A percentile compares a stretch with the other conserved stretches of the same genome.
Evolutionary conservation across 1,140 invertebrate species (phyloP).

Genomic region (Macrostomum lignano): DNA sequence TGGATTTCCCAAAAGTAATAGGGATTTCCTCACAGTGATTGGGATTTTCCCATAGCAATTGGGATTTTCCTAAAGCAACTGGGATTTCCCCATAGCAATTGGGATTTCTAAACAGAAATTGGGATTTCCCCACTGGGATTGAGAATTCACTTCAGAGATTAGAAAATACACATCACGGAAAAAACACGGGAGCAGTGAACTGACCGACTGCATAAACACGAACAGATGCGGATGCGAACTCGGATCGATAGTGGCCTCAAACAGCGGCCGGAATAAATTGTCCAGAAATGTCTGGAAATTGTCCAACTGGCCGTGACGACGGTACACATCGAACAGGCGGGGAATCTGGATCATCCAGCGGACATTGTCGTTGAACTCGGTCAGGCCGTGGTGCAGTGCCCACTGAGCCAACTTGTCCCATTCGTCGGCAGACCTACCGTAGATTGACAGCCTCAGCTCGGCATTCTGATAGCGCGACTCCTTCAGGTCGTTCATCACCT

Average conservation of each 20-base stretch:
- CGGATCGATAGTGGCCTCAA: constrained; percentile 58
- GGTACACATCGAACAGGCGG: constrained; percentile 82
- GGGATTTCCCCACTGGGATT: too few species aligned
- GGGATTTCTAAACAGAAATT: too few species aligned
- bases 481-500: constrained; percentile 62
- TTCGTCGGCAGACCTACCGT: constrained; percentile 64
- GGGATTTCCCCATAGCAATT: too few species aligned
- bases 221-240: constrained; percentile 67
- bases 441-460: constrained; percentile 80
- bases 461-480: constrained; percentile 97
- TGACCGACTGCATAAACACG: constrained; percentile 59
- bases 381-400: constrained; percentile 34
- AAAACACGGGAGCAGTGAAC: too few species aligned
- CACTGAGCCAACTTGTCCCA: constrained; percentile 75
- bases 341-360: constrained; percentile 89
- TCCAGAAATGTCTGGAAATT: constrained; percentile 82
- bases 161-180: too few species aligned
- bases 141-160: too few species aligned
- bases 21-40: too few species aligned
- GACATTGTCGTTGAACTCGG: constrained; percentile 74
- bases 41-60: too few species aligned
- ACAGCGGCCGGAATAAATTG: constrained; percentile 80
- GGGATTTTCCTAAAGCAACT: too few species aligned
- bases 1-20: too few species aligned
- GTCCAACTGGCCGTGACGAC: constrained; percentile 63